Percentiles rank a stretch among this genome's conserved stretches.
Conservation (phyloP, 2,888 invertebrate genomes). For the Rosalia funebris region DNA sequence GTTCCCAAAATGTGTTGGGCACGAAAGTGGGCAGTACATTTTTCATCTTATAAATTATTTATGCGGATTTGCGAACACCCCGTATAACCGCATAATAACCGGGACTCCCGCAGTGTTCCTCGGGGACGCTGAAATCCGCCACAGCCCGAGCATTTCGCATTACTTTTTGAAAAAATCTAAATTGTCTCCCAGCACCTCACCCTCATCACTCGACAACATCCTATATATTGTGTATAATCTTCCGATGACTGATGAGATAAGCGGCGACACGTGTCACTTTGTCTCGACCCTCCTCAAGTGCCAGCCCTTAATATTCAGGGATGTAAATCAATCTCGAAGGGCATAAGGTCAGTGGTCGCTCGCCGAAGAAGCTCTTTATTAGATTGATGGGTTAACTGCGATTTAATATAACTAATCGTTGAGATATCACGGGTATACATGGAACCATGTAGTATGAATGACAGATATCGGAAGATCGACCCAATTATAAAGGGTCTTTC, state of each 20-base stretch:
- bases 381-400: not conserved
- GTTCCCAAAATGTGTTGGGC: no score
- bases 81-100: no score
- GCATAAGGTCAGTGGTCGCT: not conserved
- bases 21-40: no score
- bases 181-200: not conserved
- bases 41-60: no score
- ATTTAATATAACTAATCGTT: not conserved
- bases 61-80: no score
- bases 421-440: no score
- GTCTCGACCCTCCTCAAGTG: constrained; percentile 28
- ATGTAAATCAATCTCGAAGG: constrained; percentile 15
- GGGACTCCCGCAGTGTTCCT: no score
- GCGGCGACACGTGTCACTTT: constrained; percentile 26
- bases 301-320: constrained; percentile 15
- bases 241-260: constrained; percentile 25
- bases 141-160: no score
- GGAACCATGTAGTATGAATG: no score
- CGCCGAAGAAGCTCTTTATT: not conserved
- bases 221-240: constrained; percentile 17
- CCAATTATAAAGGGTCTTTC: no score
- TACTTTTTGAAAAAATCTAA: constrained; percentile 5
- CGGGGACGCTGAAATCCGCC: no score
- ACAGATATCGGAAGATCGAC: no score
- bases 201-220: constrained; percentile 15